These are phyloP conservation scores for Carpatolechia fugitivella DNA, from an alignment of 2,888 invertebrate genomes.

Conservation along the genomic window DNA sequence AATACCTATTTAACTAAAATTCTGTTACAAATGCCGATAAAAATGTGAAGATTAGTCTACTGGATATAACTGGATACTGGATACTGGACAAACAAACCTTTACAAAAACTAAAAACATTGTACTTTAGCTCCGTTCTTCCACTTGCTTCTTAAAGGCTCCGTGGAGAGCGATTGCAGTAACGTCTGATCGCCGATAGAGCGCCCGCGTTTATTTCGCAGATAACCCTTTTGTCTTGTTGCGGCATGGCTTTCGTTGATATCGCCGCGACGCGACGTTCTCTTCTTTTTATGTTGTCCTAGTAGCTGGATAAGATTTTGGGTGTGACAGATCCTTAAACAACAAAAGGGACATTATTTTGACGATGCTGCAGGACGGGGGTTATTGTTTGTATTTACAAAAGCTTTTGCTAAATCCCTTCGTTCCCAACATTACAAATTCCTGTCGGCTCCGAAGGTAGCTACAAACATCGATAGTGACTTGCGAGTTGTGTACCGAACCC, in stretches of 20 bases:
- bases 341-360: background rate
- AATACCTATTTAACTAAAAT: too few species aligned
- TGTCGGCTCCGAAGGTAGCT: background rate
- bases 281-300: conserved; percentile 4
- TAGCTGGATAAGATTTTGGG: background rate
- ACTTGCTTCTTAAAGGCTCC: background rate
- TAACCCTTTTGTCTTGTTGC: conserved; percentile 9
- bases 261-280: background rate
- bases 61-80: too few species aligned
- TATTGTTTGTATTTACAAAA: background rate
- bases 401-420: background rate
- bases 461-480: background rate
- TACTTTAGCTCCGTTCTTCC: too few species aligned
- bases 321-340: background rate
- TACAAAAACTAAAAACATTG: too few species aligned
- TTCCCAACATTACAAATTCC: background rate
- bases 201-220: conserved; percentile 9
- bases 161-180: conserved; percentile 9
- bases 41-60: too few species aligned
- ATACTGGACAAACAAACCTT: too few species aligned
- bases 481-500: conserved; percentile 13
- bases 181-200: conserved; percentile 6
- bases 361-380: background rate
- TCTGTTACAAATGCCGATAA: too few species aligned
- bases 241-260: background rate